Base-by-base conservation (phyloP, 2,797 vertebrate genomes). In the Sciaenops ocellatus region DNA sequence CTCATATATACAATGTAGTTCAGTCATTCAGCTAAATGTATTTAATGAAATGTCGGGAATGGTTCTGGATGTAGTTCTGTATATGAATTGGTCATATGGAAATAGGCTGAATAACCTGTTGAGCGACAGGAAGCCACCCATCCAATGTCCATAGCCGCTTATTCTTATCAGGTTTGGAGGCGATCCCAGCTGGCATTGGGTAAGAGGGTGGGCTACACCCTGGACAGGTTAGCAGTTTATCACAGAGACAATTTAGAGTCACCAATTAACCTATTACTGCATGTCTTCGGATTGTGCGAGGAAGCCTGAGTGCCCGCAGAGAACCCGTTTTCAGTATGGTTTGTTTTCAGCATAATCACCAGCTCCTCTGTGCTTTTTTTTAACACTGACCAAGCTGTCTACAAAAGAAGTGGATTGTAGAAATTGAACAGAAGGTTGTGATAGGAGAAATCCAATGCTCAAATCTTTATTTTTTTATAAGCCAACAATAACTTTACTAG, bases 41-140 rank as follows among this genome's bases (percentile, higher is more conserved):
- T 63, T 70, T 18, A 51, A 13, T 10, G 20, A 67, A 83, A 75
- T 67, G 69, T 67, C 70, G 71, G 24, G 28, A 41, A 1, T 62
- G 41, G 15, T 77, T 68, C 12, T 2, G 9, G 10, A 64, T 28
- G 30, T 6, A 6, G 9, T 3, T 1, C 1, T 24, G 2, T n/a
- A 54, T 20, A 68, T 41, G 30, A 64, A 52, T 57, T n/a, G 11
- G 18, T 41, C 20, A 38, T 52, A 44, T 64, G 68, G 9, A 52
- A 56, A 28, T 30, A 44, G 17, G 30, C 26, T 20, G 46, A 47
- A 59, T 15, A 9, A 26, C 13, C 24, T 30, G 34, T 28, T 47
- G 44, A 71, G 22, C 56, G 47, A 55, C 48, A 78, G 30, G 18
- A 60, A 47, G 17, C 15, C 66, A 34, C 24, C 16, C 30, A 20